A percentile compares a stretch with the other conserved stretches of the same genome.
Evolutionary conservation across 37 sponge, comb jelly and placozoan species (phyloP).

Genomic region (Axinella damicornis): DNA sequence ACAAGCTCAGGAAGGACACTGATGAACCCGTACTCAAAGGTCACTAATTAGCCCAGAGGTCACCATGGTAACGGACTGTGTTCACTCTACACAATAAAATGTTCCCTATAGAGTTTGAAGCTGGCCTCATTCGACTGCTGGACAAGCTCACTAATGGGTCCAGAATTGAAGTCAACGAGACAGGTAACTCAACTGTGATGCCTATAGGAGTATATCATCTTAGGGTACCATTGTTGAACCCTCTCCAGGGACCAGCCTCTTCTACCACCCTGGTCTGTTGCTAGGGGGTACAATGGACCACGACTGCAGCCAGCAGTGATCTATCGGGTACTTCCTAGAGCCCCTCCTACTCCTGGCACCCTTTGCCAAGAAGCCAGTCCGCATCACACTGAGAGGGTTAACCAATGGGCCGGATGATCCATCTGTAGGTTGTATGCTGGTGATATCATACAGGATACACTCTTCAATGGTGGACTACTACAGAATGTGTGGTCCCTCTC

Average conservation of each 20-base stretch:
- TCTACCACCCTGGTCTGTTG: conserved; percentile 84
- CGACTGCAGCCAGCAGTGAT: conserved; percentile 76
- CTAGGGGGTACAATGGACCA: conserved; percentile 84
- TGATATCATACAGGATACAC: too few species aligned
- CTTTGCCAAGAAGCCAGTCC: conserved; percentile 87
- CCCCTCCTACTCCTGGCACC: conserved; percentile 91
- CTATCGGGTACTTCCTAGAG: conserved; percentile 94
- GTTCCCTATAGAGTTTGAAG: conserved; percentile 82
- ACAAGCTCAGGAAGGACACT: conserved; percentile 63
- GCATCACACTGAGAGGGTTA: conserved; percentile 82
- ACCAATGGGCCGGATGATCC: conserved; percentile 90
- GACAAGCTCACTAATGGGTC: conserved; percentile 95
- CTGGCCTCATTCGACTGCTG: conserved; percentile 84
- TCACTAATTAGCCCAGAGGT: too few species aligned
- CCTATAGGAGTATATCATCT: too few species aligned
- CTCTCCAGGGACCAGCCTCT: conserved; percentile 41
- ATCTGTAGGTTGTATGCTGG: conserved; percentile 90
- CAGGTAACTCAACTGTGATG: too few species aligned
- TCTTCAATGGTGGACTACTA: too few species aligned
- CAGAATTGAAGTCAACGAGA: conserved; percentile 91
- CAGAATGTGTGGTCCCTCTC: conserved; percentile 72
- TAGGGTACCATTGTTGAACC: too few species aligned
- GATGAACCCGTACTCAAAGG: conserved; percentile 83
- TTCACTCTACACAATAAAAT: too few species aligned
- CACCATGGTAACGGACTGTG: too few species aligned